phyloP scores from a whole-genome alignment of 1,140 invertebrate species.

The Ceratitis capitata region DNA sequence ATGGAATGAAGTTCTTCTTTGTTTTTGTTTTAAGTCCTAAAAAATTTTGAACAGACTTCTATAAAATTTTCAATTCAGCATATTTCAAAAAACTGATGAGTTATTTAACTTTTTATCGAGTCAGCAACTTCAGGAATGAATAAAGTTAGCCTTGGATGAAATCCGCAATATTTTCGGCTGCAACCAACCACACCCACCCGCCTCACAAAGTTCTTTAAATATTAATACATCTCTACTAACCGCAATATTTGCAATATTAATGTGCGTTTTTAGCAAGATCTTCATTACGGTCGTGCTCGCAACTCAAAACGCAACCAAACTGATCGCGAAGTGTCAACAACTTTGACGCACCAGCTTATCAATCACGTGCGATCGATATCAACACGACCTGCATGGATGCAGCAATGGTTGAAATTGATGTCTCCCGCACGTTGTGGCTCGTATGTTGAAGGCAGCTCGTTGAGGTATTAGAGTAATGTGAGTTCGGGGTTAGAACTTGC shows the following conservation, averaged over 20 bases:
- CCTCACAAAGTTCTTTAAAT: background rate
- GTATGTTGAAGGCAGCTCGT: background rate
- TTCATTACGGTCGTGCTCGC: background rate
- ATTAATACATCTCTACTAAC: background rate
- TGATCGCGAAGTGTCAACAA: constrained; percentile 6
- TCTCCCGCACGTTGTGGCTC: background rate
- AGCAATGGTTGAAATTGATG: background rate
- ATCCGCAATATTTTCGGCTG: background rate
- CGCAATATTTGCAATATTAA: background rate
- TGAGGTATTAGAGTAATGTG: too few relatives aligned
- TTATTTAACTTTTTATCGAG: background rate
- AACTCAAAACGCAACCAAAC: background rate
- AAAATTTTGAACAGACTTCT: too few relatives aligned
- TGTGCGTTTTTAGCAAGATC: background rate
- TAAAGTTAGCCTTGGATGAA: background rate
- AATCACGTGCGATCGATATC: constrained; percentile 42
- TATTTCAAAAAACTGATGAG: background rate
- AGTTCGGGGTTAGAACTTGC: background rate
- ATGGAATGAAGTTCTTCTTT: too few relatives aligned
- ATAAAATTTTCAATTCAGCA: background rate
- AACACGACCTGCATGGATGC: background rate
- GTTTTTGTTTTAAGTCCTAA: too few relatives aligned
- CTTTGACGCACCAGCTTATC: constrained; percentile 43
- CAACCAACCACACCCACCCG: background rate
- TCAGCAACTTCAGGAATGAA: background rate